phyloP scores from a whole-genome alignment of 2,797 vertebrate genomes.

The Pangasius krempfi region DNA sequence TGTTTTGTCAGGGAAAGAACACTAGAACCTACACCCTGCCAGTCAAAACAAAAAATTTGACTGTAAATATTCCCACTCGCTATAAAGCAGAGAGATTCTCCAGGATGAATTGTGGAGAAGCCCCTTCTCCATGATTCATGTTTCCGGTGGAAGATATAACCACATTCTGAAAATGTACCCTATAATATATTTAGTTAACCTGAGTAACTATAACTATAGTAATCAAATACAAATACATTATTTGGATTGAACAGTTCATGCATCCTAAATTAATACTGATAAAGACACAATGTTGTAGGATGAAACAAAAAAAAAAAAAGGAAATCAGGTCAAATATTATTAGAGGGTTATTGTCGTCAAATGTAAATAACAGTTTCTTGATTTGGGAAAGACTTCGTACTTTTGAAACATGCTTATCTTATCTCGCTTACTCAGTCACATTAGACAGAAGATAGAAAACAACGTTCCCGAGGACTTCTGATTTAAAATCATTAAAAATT shows the following conservation, averaged over 20 bases:
- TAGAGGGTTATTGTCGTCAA: background rate
- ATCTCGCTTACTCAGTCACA: background rate
- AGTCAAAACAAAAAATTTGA: no score
- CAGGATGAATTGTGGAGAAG: background rate
- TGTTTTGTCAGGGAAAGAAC: no score
- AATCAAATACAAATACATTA: background rate
- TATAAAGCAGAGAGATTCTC: background rate
- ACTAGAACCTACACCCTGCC: no score
- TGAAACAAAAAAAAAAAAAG: background rate
- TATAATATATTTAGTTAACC: background rate
- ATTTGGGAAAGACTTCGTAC: background rate
- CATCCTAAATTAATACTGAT: background rate
- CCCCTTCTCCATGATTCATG: background rate
- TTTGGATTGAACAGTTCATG: background rate
- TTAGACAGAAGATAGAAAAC: no score
- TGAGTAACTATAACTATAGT: background rate
- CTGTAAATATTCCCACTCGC: no score
- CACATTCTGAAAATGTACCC: background rate
- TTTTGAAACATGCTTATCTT: background rate
- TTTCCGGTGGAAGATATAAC: background rate
- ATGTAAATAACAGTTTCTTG: background rate
- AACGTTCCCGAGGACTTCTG: no score
- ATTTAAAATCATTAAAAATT: no score
- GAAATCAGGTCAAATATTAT: background rate
- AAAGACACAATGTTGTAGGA: background rate